Base-by-base conservation (phyloP, 2,113 vertebrate species). In the Todiramphus chloris region DNA sequence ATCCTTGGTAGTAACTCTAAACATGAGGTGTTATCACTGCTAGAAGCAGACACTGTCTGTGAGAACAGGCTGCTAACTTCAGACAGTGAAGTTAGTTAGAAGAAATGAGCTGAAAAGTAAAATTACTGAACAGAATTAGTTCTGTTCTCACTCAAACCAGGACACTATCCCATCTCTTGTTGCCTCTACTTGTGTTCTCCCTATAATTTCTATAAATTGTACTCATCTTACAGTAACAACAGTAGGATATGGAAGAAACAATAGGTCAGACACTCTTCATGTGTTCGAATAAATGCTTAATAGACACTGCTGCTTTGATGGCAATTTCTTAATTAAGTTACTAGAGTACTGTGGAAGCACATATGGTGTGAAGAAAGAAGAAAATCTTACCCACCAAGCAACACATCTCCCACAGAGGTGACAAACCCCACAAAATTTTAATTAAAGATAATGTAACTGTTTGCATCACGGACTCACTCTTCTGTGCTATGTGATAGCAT, bases 251-350 rank as follows among this genome's bases (percentile, higher is more conserved):
- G 51, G 9, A 9, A 64, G 63, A 78, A 77, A 30, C 15, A 28
- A 39, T 19, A 72, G 27, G 20, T 46, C 14, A 83, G 84, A 46
- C 35, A 59, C 50, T 53, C 41, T 90, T 81, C 53, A 23, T 89
- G 31, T 87, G 70, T 85, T 96, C 76, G 96, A 75, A 92, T 89
- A 93, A 94, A 94, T 72, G 20, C 67, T 90, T 59, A 50, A 79
- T 58, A 59, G 44, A 67, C 76, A 83, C 4, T 33, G 81, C 30
- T 72, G 73, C 74, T 74, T 53, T 94, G 81, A 95, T 83, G 80
- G 51, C 48, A 83, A 94, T 97, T 93, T 91, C 93, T 96, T 94
- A 94, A 91, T 97, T 96, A 96, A 89, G 43, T 88, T 96, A 94
- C 94, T 80, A 95, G 58, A 78, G 76, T 48, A 70, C 64, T 86